Percentiles rank a stretch among this genome's conserved stretches.
phyloP scores from a whole-genome alignment of 92 coral and sea anemone species.

The Porites lobata region DNA sequence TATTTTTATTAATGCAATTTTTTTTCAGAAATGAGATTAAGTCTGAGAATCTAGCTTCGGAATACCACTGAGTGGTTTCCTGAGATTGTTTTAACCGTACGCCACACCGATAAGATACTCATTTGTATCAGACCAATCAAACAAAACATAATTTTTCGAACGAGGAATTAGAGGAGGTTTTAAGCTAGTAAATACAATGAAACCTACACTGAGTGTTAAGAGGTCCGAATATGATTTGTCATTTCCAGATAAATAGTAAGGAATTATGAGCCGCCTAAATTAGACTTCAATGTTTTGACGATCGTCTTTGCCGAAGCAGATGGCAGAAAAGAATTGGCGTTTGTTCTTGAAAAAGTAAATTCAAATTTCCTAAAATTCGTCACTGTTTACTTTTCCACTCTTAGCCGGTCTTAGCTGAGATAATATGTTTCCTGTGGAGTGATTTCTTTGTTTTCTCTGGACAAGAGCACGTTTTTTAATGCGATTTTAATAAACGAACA shows the following conservation, averaged over 20 bases:
- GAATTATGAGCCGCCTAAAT: conserved; percentile 26
- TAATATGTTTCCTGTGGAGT: conserved; percentile 20
- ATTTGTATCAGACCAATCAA: conserved; percentile 30
- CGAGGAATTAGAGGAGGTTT: conserved; percentile 11
- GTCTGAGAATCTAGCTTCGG: background rate
- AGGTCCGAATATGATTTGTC: conserved; percentile 30
- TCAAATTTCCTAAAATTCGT: conserved; percentile 39
- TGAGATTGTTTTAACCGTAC: background rate
- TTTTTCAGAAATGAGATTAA: background rate
- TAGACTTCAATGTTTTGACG: conserved; percentile 9
- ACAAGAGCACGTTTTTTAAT: conserved; percentile 57
- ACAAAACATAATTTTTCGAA: conserved; percentile 24
- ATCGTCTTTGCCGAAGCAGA: conserved; percentile 40
- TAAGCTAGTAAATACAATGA: conserved; percentile 28
- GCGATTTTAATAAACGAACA: conserved; percentile 53
- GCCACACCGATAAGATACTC: conserved; percentile 19
- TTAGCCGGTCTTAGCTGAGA: conserved; percentile 16
- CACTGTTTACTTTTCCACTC: conserved; percentile 41
- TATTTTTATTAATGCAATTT: background rate
- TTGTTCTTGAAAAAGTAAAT: conserved; percentile 53
- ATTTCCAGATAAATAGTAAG: conserved; percentile 39
- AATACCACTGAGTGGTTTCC: background rate
- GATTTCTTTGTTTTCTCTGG: conserved; percentile 37
- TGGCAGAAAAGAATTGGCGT: conserved; percentile 42
- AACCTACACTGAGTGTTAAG: background rate